Conservation (phyloP, 2,797 vertebrate species). For the Eospalax fontanierii region DNA sequence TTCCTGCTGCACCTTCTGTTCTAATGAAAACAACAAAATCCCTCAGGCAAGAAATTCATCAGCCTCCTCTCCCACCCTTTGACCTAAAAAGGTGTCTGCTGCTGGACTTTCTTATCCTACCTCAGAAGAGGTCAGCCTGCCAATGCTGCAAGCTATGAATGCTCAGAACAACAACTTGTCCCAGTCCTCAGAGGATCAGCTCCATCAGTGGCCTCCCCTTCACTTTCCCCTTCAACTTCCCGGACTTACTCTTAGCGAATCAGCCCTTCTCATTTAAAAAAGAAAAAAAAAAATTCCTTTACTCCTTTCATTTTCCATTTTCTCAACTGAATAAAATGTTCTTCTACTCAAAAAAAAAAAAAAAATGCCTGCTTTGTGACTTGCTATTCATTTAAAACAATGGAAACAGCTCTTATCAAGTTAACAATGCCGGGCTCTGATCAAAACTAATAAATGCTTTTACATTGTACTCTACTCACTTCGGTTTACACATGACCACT, state of each 20-base stretch:
- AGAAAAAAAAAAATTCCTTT: neutral
- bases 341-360: neutral
- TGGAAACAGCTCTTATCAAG: neutral
- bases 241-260: neutral
- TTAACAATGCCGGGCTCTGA: neutral
- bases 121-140: neutral
- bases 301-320: neutral
- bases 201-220: neutral
- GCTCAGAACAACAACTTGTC: neutral
- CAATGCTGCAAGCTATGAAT: neutral
- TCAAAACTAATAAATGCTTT: neutral
- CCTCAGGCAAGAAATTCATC: neutral
- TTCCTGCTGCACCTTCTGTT: neutral
- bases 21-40: neutral
- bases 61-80: neutral
- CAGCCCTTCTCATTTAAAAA: slow-evolving; percentile 15
- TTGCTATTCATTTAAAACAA: neutral
- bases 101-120: neutral
- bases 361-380: neutral
- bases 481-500: neutral
- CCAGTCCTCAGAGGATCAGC: neutral
- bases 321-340: slow-evolving; percentile 6
- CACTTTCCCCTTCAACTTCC: slow-evolving; percentile 8
- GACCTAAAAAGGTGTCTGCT: neutral
- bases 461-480: neutral